Conservation (phyloP, 1,140 invertebrate genomes). For the Geopemphigus sp. region DNA sequence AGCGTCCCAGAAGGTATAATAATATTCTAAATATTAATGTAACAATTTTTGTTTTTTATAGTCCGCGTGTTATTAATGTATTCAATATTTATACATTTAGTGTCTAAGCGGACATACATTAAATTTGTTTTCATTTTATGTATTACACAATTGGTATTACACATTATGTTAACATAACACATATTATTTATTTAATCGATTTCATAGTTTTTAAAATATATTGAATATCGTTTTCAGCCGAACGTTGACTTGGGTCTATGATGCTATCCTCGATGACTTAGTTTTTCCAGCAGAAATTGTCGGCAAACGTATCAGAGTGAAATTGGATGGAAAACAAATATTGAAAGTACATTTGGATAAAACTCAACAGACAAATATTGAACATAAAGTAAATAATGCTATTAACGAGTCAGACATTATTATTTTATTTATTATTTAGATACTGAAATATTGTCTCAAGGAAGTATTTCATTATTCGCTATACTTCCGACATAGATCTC, state of each 20-base stretch:
- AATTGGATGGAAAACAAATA: conserved; percentile 90
- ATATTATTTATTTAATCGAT: conserved; percentile 14
- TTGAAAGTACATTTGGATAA: conserved; percentile 99
- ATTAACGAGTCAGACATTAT: not conserved
- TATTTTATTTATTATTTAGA: too few species aligned
- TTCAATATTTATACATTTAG: conserved; percentile 22
- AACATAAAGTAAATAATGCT: conserved; percentile 84
- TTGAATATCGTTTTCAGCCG: conserved; percentile 65
- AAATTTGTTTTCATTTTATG: not conserved
- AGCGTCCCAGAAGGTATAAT: conserved; percentile 83
- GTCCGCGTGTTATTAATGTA: conserved; percentile 48
- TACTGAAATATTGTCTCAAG: too few species aligned
- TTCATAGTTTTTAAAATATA: too few species aligned
- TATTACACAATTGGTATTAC: not conserved
- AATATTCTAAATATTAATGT: not conserved
- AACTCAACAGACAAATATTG: conserved; percentile 97
- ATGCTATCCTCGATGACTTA: conserved; percentile 93
- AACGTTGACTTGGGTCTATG: conserved; percentile 95
- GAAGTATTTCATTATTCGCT: too few species aligned
- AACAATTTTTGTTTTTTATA: not conserved
- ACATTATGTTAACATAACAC: conserved; percentile 1
- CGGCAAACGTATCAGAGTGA: conserved; percentile 94
- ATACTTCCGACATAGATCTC: too few species aligned
- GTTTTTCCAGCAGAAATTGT: conserved; percentile 99
- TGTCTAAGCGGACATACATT: conserved; percentile 40